Evolutionary conservation across 2,888 invertebrate genomes (phyloP).

Genomic region (Halocaridina rubra): DNA sequence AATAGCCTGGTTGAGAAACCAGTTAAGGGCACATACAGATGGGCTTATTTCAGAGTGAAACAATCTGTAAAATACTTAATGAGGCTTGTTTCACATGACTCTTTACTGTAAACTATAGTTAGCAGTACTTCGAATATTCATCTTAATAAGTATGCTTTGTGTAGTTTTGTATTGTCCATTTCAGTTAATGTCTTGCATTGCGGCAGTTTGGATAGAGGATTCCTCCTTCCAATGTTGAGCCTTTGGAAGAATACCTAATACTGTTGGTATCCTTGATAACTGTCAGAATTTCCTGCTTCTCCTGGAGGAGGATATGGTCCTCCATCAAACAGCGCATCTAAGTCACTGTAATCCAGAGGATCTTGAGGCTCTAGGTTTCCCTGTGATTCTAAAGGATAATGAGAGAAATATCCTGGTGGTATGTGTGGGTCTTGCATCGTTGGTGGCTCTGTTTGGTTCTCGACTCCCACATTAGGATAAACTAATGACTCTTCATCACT

Average conservation of each 20-base stretch:
- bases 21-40: too few relatives aligned
- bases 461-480: conserved; percentile 20
- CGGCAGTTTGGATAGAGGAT: too few relatives aligned
- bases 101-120: too few relatives aligned
- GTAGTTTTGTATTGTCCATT: too few relatives aligned
- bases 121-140: too few relatives aligned
- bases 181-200: too few relatives aligned
- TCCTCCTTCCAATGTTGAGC: too few relatives aligned
- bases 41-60: too few relatives aligned
- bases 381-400: conserved; percentile 30
- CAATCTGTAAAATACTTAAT: too few relatives aligned
- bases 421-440: background rate
- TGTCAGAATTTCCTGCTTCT: background rate
- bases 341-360: conserved; percentile 38
- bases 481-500: conserved; percentile 35
- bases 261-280: conserved; percentile 19
- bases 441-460: background rate
- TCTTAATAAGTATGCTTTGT: too few relatives aligned
- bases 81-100: too few relatives aligned
- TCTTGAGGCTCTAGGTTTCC: conserved; percentile 12
- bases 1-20: too few relatives aligned
- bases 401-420: conserved; percentile 25
- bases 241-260: background rate
- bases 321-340: conserved; percentile 42
- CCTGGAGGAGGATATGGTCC: conserved; percentile 3